Evolutionary conservation across 2,888 invertebrate genomes (phyloP), one percentile per base, ranked within the genome.

Genomic region (Zele albiditarsus): DNA sequence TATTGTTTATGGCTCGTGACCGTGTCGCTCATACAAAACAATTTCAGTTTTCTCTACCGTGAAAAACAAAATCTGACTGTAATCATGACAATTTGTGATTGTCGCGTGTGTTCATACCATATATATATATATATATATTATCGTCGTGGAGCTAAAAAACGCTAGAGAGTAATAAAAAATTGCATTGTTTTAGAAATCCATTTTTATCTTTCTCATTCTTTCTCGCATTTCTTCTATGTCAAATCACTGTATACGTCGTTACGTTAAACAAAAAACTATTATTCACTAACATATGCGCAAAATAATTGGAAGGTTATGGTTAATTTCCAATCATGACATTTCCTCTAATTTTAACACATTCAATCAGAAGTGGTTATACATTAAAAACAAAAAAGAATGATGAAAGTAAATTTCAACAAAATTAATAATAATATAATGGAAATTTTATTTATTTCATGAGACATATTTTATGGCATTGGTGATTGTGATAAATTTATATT

Each of bases 1-100:
- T 31, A 62, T 62, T 27, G 16, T 27, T 28, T 58, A 71, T 71
- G 42, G 25, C 38, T 46, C 42, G 58, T 58, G 60, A 74, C 75
- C 80, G 80, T 79, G 74, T 80, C 79, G 77, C 75, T 78, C 78
- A 77, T 79, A 66, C 68, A 78, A 78, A 76, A 77, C 71, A 74
- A 80, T 76, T 80, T 78, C 75, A 74, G 75, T 76, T 77, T 63
- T 75, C 76, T 80, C 78, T 77, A 80, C 78, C 80, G 75, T 73
- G 74, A 80, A 79, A 53, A 72, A 72, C 53, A 53, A 31, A 38
- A 71, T 33, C 23, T 66, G 74, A 72, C 70, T 74, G 75, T 74
- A 68, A 73, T 74, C 68, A 76, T 70, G 63, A 69, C 20, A 67
- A 58, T 33, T 71, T 58, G 27, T 53, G 53, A 62, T 53, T 65